Base-by-base conservation (phyloP, 2,113 vertebrate genomes). In the Terrapene triunguis region DNA sequence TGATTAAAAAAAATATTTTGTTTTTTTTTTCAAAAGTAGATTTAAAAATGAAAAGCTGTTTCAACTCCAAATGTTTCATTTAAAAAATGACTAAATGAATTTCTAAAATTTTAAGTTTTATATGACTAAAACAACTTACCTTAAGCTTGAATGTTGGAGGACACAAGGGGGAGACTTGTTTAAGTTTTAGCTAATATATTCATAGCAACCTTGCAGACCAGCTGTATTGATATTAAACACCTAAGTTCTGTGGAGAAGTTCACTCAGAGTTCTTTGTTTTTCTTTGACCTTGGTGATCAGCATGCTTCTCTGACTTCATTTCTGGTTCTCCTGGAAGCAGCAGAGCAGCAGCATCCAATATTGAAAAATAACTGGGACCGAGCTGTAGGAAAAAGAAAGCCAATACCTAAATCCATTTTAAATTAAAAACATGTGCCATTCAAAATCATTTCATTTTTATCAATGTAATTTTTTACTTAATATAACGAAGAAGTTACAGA, bases 161-260 rank as follows among this genome's bases (percentile, higher is more conserved):
- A 14, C 76, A 3, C 22, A 47, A 29, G 0, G 24, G 4, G 10
- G 74, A 80, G 35, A 82, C 3, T 22, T 50, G 38, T n/a, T 85
- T 80, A 74, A 1, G 1, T 79, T 11, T 57, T n/a, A 3, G 79
- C 38, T 4, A 8, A 25, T 48, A 78, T 38, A 17, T 16, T 6
- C 12, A 10, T 22, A 22, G 7, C 19, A 25, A 0, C 50, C 88
- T 12, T 9, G 19, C 8, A 76, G 4, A 5, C 0, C 19, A 62
- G 2, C 50, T 35, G n/a, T 38, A 80, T 51, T 3, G n/a, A 10
- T 25, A 82, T 14, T 16, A n/a, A 19, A 3, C 19, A 35, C 3
- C 5, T 59, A 35, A 69, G 35, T 32, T 12, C 29, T 51, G 59
- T 65, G 51, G 38, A 47, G 6, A 10, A 8, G 6, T 35, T 50